Conservation (phyloP, 2,113 vertebrate genomes). For the Neotoma lepida region DNA sequence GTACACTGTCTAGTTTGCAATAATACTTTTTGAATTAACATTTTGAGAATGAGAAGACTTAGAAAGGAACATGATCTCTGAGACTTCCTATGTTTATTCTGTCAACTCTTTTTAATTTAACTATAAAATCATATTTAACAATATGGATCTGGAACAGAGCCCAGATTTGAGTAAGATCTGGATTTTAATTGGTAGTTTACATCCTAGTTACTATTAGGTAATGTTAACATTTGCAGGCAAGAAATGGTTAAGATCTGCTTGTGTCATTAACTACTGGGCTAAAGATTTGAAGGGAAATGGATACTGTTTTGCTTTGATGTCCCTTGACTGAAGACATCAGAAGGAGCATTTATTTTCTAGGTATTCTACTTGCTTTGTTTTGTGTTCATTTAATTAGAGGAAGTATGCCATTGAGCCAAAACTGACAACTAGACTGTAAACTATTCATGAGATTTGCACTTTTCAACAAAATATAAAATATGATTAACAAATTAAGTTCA, state of each 20-base stretch:
- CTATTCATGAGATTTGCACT: neutral
- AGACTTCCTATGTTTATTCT: neutral
- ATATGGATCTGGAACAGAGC: neutral
- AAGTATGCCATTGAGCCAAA: neutral
- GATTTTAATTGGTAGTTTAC: neutral
- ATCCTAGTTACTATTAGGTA: neutral
- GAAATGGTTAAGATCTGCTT: neutral
- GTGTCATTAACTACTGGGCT: neutral
- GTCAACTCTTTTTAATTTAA: neutral
- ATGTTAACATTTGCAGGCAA: constrained; percentile 44
- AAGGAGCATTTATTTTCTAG: constrained; percentile 3
- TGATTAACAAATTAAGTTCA: neutral
- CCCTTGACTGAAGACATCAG: neutral
- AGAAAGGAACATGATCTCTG: neutral
- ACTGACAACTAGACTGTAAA: neutral
- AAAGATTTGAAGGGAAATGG: neutral
- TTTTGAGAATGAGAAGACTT: constrained; percentile 14
- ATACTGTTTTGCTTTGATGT: neutral
- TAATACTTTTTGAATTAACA: neutral
- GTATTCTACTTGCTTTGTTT: neutral
- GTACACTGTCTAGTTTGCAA: neutral
- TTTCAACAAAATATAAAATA: neutral
- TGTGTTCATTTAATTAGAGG: constrained; percentile 39
- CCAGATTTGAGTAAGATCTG: neutral
- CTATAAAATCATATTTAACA: neutral